Base-by-base conservation (phyloP, 2,797 vertebrate species). In the Adrianichthys oophorus region DNA sequence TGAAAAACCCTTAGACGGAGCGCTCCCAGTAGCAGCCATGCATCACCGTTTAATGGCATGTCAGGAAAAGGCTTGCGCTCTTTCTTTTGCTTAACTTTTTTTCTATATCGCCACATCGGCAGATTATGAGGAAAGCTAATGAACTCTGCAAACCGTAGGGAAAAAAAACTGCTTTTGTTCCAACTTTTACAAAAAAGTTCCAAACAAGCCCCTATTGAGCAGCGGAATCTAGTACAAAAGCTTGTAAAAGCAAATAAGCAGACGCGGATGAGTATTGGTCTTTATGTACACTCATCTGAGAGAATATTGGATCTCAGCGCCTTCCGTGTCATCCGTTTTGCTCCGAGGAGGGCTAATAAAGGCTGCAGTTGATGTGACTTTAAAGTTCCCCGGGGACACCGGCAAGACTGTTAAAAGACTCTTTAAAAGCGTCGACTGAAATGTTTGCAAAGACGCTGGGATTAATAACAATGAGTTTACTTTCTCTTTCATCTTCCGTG, bases 91-190 rank as follows among this genome's bases (percentile, higher is more conserved):
- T 76, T 68, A 73, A 83, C 82, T 70, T 82, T 84, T 37, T 32
- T 29, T 29, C 6, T 12, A 37, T 37, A 91, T 89, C 85, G 82
- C 87, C 63, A 69, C 86, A 91, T 92, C 85, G 83, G 86, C 88
- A 89, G 87, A 91, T 92, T 91, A 91, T 71, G 71, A 76, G 77
- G 12, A 7, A 23, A 72, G 80, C 85, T 92, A 92, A 93, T 92
- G 90, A 92, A 91, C 87, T 85, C 65, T 24, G 52, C 12, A 15
- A 52, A 66, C 81, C 61, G 56, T 74, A 80, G 72, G 62, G 78
- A 21, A 41, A 51, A 51, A 41, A 44, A 82, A 74, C 75, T 60
- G 59, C 57, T 82, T 70, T 72, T 56, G 76, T 75, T 74, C 19
- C 56, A 86, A 78, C 73, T 72, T 83, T 69, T 59, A 67, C 64